Evolutionary conservation across 2,797 vertebrate genomes (phyloP).

Genomic region (Neosilurus hyrtlii): DNA sequence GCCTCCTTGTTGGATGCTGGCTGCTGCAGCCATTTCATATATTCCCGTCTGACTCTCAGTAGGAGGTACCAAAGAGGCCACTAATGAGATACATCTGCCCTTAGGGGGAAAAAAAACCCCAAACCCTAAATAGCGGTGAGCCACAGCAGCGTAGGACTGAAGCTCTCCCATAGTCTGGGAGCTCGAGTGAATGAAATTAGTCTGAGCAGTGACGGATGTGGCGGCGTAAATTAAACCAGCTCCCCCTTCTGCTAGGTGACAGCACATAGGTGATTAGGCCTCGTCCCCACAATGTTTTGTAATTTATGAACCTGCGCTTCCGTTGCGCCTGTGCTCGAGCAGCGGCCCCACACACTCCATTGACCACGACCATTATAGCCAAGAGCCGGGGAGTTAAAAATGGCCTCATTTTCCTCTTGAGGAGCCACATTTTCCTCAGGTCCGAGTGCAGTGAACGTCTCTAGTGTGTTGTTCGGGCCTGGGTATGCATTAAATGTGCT

Average conservation of each 20-base stretch:
- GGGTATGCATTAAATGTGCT: conserved; percentile 65
- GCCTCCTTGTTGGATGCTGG: background rate
- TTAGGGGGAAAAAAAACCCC: background rate
- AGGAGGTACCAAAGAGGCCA: conserved; percentile 14
- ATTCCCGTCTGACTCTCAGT: background rate
- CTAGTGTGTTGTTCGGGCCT: conserved; percentile 66
- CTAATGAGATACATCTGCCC: conserved; percentile 19
- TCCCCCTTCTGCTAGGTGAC: conserved; percentile 74
- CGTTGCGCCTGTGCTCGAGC: conserved; percentile 72
- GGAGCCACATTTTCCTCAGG: conserved; percentile 74
- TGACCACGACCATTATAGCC: conserved; percentile 73
- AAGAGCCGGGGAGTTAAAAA: conserved; percentile 64
- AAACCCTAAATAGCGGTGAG: conserved; percentile 32
- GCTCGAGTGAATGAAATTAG: conserved; percentile 72
- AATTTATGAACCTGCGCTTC: conserved; percentile 72
- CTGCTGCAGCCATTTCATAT: background rate
- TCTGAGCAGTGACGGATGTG: conserved; percentile 77
- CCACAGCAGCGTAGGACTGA: conserved; percentile 65
- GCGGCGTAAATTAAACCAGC: conserved; percentile 78
- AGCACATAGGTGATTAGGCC: conserved; percentile 75
- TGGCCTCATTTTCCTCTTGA: conserved; percentile 71
- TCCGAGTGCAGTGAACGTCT: conserved; percentile 68
- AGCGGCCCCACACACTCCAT: conserved; percentile 73
- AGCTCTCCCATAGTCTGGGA: conserved; percentile 32
- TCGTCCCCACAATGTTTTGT: conserved; percentile 71